Evolutionary conservation across 2,113 vertebrate species (phyloP).

Genomic region (Eulacestoma nigropectus): DNA sequence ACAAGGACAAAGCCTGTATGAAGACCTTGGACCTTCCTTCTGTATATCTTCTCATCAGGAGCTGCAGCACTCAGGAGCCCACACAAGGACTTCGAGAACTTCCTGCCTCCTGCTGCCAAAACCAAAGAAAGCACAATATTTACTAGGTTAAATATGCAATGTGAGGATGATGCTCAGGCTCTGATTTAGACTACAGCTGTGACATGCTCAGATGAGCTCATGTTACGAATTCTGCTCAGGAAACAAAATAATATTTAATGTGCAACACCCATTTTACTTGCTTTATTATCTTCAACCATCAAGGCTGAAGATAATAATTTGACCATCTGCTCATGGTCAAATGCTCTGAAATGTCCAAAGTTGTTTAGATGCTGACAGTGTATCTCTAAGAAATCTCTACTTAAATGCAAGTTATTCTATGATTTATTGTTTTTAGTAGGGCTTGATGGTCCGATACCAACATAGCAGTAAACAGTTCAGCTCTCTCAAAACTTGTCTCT

Average conservation of each 20-base stretch:
- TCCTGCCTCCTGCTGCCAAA: neutral
- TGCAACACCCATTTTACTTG: conserved; percentile 21
- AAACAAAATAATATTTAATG: conserved; percentile 68
- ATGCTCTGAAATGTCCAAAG: conserved; percentile 15
- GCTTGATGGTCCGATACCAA: neutral
- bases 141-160: neutral
- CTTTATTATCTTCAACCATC: conserved; percentile 61
- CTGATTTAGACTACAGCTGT: neutral
- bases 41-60: neutral
- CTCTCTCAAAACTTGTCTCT: neutral
- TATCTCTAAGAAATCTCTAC: neutral
- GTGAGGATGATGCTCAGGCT: neutral
- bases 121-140: neutral
- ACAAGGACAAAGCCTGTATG: neutral
- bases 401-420: conserved; percentile 4
- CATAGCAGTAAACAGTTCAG: neutral
- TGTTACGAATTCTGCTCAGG: conserved; percentile 31
- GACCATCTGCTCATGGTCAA: conserved; percentile 57
- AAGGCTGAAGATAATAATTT: too few relatives aligned
- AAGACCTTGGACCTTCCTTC: neutral
- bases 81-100: neutral
- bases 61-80: neutral
- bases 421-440: neutral
- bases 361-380: conserved; percentile 32
- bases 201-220: neutral